Conservation (phyloP, 2,797 vertebrate genomes). For the Nyctibius grandis region DNA sequence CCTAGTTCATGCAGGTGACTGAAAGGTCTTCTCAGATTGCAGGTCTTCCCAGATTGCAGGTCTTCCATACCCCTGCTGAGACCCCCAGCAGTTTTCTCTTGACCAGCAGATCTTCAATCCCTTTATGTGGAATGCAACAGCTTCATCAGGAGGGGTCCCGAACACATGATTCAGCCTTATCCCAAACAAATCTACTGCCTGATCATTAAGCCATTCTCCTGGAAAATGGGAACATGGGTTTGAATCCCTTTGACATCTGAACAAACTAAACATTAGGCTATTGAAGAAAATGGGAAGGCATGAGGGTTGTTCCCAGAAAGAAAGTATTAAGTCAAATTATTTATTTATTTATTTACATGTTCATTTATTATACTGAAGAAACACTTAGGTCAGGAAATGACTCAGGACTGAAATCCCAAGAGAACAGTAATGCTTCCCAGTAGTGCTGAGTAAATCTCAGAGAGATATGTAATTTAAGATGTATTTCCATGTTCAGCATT, state of each 20-base stretch:
- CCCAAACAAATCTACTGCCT: not conserved
- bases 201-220: not conserved
- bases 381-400: not conserved
- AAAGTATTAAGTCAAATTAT: not conserved
- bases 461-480: not conserved
- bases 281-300: not conserved
- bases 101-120: not conserved
- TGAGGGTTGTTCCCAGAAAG: not conserved
- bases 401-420: not conserved
- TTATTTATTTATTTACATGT: not conserved
- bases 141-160: rapidly evolving
- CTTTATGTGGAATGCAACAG: not conserved
- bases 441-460: conserved; percentile 15
- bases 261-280: not conserved
- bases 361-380: not conserved
- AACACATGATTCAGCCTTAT: not conserved
- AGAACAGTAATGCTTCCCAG: not conserved
- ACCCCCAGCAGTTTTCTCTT: not conserved
- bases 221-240: not conserved
- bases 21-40: not conserved
- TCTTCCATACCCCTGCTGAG: not conserved
- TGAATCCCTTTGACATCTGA: not conserved
- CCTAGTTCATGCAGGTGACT: not conserved
- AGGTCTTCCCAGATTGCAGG: not conserved
- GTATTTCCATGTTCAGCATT: conserved; percentile 5